These are phyloP conservation scores for Ectropis crepuscularia DNA, from an alignment of 2,888 invertebrate genomes.

Conservation along the genomic window DNA sequence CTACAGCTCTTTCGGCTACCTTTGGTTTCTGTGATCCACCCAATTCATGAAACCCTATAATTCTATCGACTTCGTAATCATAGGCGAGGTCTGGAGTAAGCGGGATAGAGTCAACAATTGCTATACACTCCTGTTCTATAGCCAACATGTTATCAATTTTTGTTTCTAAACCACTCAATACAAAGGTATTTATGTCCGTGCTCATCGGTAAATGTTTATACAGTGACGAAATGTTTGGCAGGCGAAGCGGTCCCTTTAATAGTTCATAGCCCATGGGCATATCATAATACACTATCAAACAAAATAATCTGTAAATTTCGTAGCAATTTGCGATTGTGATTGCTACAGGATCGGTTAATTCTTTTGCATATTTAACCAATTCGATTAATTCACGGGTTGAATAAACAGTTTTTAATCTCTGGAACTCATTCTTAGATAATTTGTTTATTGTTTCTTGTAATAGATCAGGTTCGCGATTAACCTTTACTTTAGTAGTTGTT, in stretches of 20 bases:
- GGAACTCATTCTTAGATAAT: neutral
- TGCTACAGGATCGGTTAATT: neutral
- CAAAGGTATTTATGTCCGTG: constrained; percentile 36
- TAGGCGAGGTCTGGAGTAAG: constrained; percentile 43
- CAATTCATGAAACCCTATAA: constrained; percentile 46
- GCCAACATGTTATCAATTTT: constrained; percentile 42
- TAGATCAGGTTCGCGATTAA: neutral
- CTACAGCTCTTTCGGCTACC: constrained; percentile 43
- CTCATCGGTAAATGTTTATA: constrained; percentile 34
- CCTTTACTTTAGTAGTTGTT: no score
- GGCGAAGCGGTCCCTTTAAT: constrained; percentile 26
- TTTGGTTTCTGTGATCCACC: constrained; percentile 37
- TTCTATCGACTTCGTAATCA: constrained; percentile 40
- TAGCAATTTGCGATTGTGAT: neutral
- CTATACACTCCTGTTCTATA: constrained; percentile 38
- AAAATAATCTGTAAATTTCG: constrained; percentile 30
- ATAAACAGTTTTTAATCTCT: neutral
- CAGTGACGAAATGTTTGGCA: constrained; percentile 32
- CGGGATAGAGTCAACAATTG: constrained; percentile 37
- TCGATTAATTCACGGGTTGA: neutral
- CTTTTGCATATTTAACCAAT: constrained; percentile 7
- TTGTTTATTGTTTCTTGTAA: neutral
- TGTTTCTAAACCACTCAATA: constrained; percentile 37
- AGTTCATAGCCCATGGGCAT: constrained; percentile 34
- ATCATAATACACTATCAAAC: constrained; percentile 39